Base-by-base conservation (phyloP, 2,888 invertebrate species). In the Disparrhopalites patrizii region DNA sequence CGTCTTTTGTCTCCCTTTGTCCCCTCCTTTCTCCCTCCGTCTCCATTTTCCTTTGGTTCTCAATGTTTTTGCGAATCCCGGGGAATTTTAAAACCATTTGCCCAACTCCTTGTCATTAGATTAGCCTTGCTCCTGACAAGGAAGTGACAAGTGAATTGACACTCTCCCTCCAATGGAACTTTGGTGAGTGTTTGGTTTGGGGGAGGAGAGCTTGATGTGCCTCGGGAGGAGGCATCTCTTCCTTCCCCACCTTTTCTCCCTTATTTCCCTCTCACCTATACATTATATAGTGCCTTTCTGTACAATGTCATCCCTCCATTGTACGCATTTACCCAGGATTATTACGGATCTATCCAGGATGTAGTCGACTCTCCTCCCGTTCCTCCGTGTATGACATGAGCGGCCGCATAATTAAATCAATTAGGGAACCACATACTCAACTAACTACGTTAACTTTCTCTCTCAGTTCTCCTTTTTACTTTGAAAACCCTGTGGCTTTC, bases 101-200 rank as follows among this genome's bases (percentile, higher is more conserved):
- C 36, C 36, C 36, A 36, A 13, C 36, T n/a, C n/a, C n/a, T n/a
- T n/a, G 36, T 15, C 43, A 43, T 43, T 43, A n/a, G 43, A 43
- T 5, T 18, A 15, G n/a, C 15, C 5, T 43, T 10, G 8, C 20
- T 20, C 43, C 43, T 10, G 7, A 43, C 4, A 15, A 43, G 43
- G 5, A 43, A n/a, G 43, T 43, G 43, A 43, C 43, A 43, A 43
- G 43, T 43, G 20, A 43, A 43, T 43, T 43, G 43, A 43, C 43
- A 10, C 43, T 43, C n/a, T 43, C n/a, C 5, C 8, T 10, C 5
- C 8, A 20, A 43, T 5, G 43, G 8, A 15, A 10, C n/a, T n/a
- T n/a, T n/a, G n/a, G n/a, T 5, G 43, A 43, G 8, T 43, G 20
- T 15, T 43, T 43, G 7, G 5, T 43, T 15, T 10, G 15, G 20